phyloP scores from a whole-genome alignment of 2,797 vertebrate genomes.

The Crenichthys baileyi region DNA sequence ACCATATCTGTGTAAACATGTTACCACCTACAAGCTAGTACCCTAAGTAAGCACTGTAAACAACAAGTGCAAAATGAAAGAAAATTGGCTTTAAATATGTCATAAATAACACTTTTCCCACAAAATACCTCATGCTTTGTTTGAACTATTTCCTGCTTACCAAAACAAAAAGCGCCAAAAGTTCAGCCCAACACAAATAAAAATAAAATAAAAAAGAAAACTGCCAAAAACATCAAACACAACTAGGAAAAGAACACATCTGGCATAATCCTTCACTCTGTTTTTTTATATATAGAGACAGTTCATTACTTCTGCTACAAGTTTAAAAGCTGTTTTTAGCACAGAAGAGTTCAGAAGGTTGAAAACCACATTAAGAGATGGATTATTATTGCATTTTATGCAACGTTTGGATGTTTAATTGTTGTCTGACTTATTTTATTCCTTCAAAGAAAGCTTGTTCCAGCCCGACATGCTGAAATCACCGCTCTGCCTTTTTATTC shows the following conservation, averaged over 20 bases:
- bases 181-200: slow-evolving; percentile 43
- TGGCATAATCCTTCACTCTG: slow-evolving; percentile 17
- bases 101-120: slow-evolving; percentile 68
- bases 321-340: slow-evolving; percentile 59
- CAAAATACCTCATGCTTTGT: slow-evolving; percentile 33
- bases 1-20: slow-evolving; percentile 78
- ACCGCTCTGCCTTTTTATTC: slow-evolving; percentile 79
- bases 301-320: slow-evolving; percentile 37
- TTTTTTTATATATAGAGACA: slow-evolving; percentile 11
- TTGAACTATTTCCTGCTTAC: slow-evolving; percentile 45
- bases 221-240: slow-evolving; percentile 23
- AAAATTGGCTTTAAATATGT: slow-evolving; percentile 74
- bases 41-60: slow-evolving; percentile 43
- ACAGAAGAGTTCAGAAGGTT: slow-evolving; percentile 31
- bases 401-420: slow-evolving; percentile 44
- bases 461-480: slow-evolving; percentile 33
- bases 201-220: too few species aligned
- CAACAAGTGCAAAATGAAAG: slow-evolving; percentile 61
- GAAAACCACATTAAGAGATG: slow-evolving; percentile 29
- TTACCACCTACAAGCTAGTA: slow-evolving; percentile 43
- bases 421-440: slow-evolving; percentile 32
- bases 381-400: slow-evolving; percentile 12
- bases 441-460: slow-evolving; percentile 28
- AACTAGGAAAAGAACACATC: not conserved
- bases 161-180: slow-evolving; percentile 34